Evolutionary conservation across 2,888 invertebrate genomes (phyloP).

Genomic region (Trilocha varians): DNA sequence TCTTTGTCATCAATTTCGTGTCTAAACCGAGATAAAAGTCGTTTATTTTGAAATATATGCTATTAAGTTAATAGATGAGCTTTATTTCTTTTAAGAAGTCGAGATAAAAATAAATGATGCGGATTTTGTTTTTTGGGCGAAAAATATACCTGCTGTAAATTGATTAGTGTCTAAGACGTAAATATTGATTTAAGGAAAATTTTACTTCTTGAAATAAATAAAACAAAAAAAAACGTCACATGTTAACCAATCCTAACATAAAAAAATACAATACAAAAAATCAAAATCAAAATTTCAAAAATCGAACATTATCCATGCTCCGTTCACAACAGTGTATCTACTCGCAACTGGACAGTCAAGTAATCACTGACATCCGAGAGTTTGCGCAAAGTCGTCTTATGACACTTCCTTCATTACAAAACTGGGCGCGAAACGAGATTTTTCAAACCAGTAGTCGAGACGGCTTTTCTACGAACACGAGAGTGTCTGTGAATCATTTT

Average conservation of each 20-base stretch:
- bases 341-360: slow-evolving; percentile 1
- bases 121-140: too few relatives aligned
- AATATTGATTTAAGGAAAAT: too few relatives aligned
- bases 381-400: slow-evolving; percentile 29
- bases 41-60: background rate
- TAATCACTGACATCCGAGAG: slow-evolving; percentile 60
- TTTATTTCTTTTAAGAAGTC: too few relatives aligned
- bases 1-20: background rate
- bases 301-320: too few relatives aligned
- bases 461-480: background rate
- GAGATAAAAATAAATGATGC: too few relatives aligned
- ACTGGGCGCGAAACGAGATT: slow-evolving; percentile 24
- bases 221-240: too few relatives aligned
- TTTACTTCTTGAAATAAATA: too few relatives aligned
- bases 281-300: too few relatives aligned
- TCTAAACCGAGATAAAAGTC: background rate
- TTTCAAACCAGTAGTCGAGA: background rate
- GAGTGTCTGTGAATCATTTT: background rate
- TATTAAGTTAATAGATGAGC: background rate
- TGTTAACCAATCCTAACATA: too few relatives aligned
- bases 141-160: too few relatives aligned
- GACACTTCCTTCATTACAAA: slow-evolving; percentile 44
- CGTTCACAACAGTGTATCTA: background rate
- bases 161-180: too few relatives aligned
- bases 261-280: too few relatives aligned